Percentiles rank a stretch among this genome's conserved stretches.
Conservation (phyloP, 2,797 vertebrate species). For the Sebastes steindachneri region DNA sequence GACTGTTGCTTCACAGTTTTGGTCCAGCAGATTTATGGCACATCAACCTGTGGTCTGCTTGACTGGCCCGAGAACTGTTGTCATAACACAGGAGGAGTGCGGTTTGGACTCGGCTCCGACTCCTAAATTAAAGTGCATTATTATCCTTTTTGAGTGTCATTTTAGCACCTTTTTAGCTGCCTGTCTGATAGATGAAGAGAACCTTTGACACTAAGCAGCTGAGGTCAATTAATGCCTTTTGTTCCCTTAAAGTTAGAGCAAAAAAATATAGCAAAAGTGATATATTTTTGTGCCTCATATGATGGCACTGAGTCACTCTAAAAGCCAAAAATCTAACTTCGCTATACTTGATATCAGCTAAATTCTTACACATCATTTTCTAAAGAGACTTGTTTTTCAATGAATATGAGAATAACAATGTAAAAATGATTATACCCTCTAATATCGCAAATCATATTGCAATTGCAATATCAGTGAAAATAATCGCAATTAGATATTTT, state of each 20-base stretch:
- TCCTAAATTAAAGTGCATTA: conserved; percentile 29
- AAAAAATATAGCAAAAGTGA: not conserved
- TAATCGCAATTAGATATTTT: too few species aligned
- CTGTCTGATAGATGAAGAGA: not conserved
- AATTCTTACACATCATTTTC: not conserved
- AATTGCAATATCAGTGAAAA: too few species aligned
- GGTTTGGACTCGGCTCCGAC: conserved; percentile 30
- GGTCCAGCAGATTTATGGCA: conserved; percentile 50
- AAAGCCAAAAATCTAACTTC: not conserved
- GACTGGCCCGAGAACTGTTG: conserved; percentile 54
- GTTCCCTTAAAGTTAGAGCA: not conserved
- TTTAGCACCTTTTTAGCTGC: conserved; percentile 26
- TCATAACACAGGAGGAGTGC: conserved; percentile 57
- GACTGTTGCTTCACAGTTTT: conserved; percentile 27
- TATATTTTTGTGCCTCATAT: not conserved
- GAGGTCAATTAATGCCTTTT: not conserved
- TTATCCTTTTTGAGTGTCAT: conserved; percentile 25
- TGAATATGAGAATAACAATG: too few species aligned
- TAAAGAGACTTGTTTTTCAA: too few species aligned
- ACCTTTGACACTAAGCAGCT: not conserved
- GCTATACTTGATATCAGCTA: too few species aligned
- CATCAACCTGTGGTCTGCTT: conserved; percentile 44
- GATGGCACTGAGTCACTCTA: not conserved
- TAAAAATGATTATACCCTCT: too few species aligned
- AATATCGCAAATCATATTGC: too few species aligned